A percentile compares a stretch with the other conserved stretches of the same genome.
These are phyloP conservation scores for Sympetrum striolatum DNA, from an alignment of 2,888 invertebrate species.

Conservation along the genomic window DNA sequence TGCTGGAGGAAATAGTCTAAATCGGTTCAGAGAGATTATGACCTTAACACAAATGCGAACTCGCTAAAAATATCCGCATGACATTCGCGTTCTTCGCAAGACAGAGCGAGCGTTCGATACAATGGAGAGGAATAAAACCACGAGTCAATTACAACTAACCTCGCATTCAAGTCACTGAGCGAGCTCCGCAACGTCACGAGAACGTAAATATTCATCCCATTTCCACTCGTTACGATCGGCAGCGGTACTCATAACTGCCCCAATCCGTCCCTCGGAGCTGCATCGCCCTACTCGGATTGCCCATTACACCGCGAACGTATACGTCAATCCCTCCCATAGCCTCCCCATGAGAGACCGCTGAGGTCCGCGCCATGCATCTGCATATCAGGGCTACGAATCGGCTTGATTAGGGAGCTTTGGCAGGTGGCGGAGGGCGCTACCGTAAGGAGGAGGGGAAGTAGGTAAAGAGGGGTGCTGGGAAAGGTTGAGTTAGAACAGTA, in stretches of 20 bases:
- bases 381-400: constrained; percentile 40
- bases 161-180: neutral
- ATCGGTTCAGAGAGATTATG: too few relatives aligned
- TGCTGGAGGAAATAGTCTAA: too few relatives aligned
- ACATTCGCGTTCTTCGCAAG: too few relatives aligned
- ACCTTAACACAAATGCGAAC: too few relatives aligned
- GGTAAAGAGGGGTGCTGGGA: neutral
- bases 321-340: neutral
- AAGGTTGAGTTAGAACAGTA: too few relatives aligned
- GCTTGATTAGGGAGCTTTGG: constrained; percentile 32
- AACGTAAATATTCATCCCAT: neutral
- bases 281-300: neutral
- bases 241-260: neutral
- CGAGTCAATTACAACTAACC: neutral
- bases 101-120: too few relatives aligned
- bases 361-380: neutral
- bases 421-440: constrained; percentile 6
- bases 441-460: neutral
- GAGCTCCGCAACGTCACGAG: neutral
- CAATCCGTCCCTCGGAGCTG: neutral
- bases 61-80: too few relatives aligned
- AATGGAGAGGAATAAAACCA: too few relatives aligned
- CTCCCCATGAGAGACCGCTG: neutral
- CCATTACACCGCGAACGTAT: neutral
- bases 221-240: neutral